Evolutionary conservation across 2,113 vertebrate genomes (phyloP), one percentile per base, ranked within the genome.

Genomic region (Clarias macrocephalus): DNA sequence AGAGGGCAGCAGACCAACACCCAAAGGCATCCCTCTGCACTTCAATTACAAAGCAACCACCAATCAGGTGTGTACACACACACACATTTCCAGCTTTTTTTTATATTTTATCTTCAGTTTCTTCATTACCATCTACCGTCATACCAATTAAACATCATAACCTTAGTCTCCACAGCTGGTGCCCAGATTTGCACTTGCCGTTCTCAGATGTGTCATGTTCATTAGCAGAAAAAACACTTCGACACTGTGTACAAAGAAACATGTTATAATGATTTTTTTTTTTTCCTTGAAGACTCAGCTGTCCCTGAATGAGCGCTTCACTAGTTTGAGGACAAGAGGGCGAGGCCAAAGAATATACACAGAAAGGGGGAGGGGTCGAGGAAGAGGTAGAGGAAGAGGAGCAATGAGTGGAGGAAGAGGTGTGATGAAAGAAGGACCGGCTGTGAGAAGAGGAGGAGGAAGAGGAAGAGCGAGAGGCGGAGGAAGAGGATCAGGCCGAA

Each of bases 251-350:
- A 25, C 42, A n/a, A 15, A 54, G 21, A 15, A 52, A 76, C 54
- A 3, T 54, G 5, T 48, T 12, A 13, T 10, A 42, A 11, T 3
- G 11, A 23, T 8, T 42, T 42, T 19, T 11, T 42, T 11, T 42
- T 5, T 75, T 75, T 73, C 80, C 85, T 33, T 66, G 84, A 93
- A 97, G 96, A 96, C 95, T 75, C 91, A 92, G 56, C 82, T 96
- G 89, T 95, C 94, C 8, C 90, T 96, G 89, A 93, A 95, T 66
- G 95, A 96, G 63, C 94, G 95, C 84, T 97, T 96, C 92, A 95
- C 95, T 82, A 91, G 91, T 42, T 92, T 96, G 90, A 92, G 90
- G 91, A 91, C 93, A 87, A 92, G 90, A 87, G 85, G 86, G 16
- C 66, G 2, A 25, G 89, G 83, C 12, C 68, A 25, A 4, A 80